phyloP scores from a whole-genome alignment of 2,888 invertebrate species.

The Ochlodes sylvanus region DNA sequence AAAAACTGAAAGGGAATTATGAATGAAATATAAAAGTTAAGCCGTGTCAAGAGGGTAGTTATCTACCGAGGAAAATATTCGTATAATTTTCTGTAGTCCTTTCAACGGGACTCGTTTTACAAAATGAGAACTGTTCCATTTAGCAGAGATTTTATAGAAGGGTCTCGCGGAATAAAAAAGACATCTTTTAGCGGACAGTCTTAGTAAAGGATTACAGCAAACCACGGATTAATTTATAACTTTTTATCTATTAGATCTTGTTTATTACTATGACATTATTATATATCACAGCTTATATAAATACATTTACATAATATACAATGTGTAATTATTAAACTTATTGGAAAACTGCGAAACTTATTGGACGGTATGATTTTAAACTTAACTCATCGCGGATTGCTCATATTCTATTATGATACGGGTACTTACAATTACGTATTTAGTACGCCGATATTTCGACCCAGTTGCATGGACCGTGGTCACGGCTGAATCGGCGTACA shows the following conservation, averaged over 20 bases:
- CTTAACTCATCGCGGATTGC: too few species aligned
- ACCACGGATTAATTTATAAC: not conserved
- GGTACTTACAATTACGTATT: too few species aligned
- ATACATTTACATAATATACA: too few species aligned
- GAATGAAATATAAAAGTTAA: slow-evolving; percentile 1
- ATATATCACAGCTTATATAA: too few species aligned
- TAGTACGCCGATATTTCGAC: too few species aligned
- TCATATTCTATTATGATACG: too few species aligned
- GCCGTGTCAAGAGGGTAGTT: slow-evolving; percentile 5
- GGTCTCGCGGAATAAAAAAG: slow-evolving; percentile 27
- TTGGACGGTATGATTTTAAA: too few species aligned
- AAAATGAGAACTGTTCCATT: slow-evolving; percentile 24
- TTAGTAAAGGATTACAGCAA: slow-evolving; percentile 8
- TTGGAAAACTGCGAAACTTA: too few species aligned
- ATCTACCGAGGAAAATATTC: slow-evolving; percentile 12
- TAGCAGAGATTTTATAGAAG: slow-evolving; percentile 23
- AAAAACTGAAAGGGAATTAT: slow-evolving; percentile 1
- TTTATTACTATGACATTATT: too few species aligned
- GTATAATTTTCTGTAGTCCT: slow-evolving; percentile 18
- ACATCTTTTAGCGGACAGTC: slow-evolving; percentile 12
- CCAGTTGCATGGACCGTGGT: too few species aligned
- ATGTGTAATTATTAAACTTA: too few species aligned
- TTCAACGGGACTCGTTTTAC: slow-evolving; percentile 19
- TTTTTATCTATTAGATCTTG: not conserved
- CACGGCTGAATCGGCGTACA: too few species aligned